Evolutionary conservation across 2,797 vertebrate genomes (phyloP), one percentile per base, ranked within the genome.

Genomic region (Centroberyx gerrardi): DNA sequence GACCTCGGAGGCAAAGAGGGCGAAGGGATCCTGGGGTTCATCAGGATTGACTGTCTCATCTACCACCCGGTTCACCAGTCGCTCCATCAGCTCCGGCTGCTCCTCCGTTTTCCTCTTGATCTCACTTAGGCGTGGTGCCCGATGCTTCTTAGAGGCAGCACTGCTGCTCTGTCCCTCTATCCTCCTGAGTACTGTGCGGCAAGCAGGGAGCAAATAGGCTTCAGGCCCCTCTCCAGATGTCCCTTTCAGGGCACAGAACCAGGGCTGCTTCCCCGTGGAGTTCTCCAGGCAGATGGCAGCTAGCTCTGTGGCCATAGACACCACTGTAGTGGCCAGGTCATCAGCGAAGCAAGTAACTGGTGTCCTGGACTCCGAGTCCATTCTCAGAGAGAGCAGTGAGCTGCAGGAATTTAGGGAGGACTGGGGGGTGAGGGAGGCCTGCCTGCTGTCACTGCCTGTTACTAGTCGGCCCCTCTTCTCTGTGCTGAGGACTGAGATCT

Each of bases 271-370:
- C 72, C 97, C 97, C 49, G 93, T 96, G 3, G 97, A 98, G 91
- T 99, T 99, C 88, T 99, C 98, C 61, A 99, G 94, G 86, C 97
- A 99, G 90, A 99, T 98, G 15, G 98, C 98, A 76, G 98, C 98
- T 72, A 99, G 95, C 92, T 99, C 98, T 13, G 98, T 99, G 85
- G 98, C 98, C 98, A 99, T 99, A 72, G 98, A 99, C 77, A 99
- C 97, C 49, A 99, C 97, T 0, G 98, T 99, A 64, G 97, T 94
- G 28, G 98, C 96, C 88, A 99, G 88, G 88, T 99, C 97, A 83
- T 99, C 98, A 1, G 98, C 98, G 73, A 98, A 99, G 84, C 98
- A 97, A 52, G 95, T 92, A 72, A 99, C 92, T 53, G 96, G 94
- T 52, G 96, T 96, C 85, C 93, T 92, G 49, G 82, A 90, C 38